A percentile compares a stretch with the other conserved stretches of the same genome.
phyloP scores from a whole-genome alignment of 2,888 invertebrate species.

The Limnephilus lunatus region DNA sequence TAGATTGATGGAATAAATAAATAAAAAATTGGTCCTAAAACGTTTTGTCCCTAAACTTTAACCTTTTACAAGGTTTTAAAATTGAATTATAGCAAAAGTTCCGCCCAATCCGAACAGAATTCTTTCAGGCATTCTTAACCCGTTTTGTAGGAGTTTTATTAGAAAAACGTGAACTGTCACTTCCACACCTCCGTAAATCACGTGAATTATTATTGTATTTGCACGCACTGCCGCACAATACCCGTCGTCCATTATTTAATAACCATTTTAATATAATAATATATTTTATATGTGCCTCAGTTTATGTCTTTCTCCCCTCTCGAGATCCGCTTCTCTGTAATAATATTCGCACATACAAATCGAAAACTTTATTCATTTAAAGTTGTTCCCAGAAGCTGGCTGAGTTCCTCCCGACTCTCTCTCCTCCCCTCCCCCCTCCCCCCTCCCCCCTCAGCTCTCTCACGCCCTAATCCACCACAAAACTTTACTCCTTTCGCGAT shows the following conservation, averaged over 20 bases:
- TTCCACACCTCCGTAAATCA: neutral
- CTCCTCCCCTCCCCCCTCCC: conserved; percentile 33
- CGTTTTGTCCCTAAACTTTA: neutral
- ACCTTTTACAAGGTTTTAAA: neutral
- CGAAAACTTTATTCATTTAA: conserved; percentile 67
- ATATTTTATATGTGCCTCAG: neutral
- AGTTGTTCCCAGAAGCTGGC: conserved; percentile 62
- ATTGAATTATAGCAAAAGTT: neutral
- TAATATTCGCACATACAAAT: conserved; percentile 67
- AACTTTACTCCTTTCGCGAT: conserved; percentile 53
- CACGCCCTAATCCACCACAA: conserved; percentile 51
- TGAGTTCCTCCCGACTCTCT: conserved; percentile 56
- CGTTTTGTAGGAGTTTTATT: neutral
- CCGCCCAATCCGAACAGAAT: neutral
- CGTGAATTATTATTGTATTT: neutral
- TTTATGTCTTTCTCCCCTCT: neutral
- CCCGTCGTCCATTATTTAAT: conserved; percentile 8
- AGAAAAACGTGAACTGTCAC: neutral
- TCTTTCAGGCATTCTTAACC: neutral
- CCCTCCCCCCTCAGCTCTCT: conserved; percentile 33
- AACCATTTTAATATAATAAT: neutral
- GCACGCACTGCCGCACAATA: neutral
- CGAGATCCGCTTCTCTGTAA: conserved; percentile 45
- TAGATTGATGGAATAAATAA: no score
- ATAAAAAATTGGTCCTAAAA: neutral